Evolutionary conservation across 2,797 vertebrate species (phyloP).

Genomic region (Chromis chromis): DNA sequence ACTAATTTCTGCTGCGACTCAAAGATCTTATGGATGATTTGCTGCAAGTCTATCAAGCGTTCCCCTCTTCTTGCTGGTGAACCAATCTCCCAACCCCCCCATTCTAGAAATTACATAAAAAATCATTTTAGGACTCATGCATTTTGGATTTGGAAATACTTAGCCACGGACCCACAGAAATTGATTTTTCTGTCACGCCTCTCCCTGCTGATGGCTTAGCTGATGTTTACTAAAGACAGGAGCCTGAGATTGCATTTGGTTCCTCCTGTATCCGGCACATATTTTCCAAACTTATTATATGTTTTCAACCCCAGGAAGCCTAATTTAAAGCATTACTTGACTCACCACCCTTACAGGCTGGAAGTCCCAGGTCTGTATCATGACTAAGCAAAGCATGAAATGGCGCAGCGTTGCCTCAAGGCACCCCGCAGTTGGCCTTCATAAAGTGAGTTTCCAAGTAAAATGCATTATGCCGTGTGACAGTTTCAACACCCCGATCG

Average conservation of each 20-base stretch:
- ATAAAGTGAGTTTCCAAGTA: slow-evolving; percentile 65
- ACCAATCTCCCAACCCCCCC: slow-evolving; percentile 6
- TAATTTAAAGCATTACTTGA: slow-evolving; percentile 60
- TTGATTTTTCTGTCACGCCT: slow-evolving; percentile 55
- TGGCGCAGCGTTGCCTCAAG: slow-evolving; percentile 63
- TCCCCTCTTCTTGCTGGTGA: slow-evolving; percentile 13
- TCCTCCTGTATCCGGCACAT: slow-evolving; percentile 25
- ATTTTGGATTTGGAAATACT: slow-evolving; percentile 70
- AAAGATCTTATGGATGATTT: slow-evolving; percentile 53
- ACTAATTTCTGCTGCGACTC: slow-evolving; percentile 54
- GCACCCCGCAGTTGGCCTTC: slow-evolving; percentile 63
- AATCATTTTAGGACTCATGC: slow-evolving; percentile 65
- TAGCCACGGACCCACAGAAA: slow-evolving; percentile 47
- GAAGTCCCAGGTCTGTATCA: slow-evolving; percentile 64
- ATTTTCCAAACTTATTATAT: slow-evolving; percentile 51
- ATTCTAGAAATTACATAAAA: slow-evolving; percentile 55
- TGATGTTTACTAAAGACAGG: slow-evolving; percentile 55
- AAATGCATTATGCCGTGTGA: slow-evolving; percentile 73
- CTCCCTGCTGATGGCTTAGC: slow-evolving; percentile 48
- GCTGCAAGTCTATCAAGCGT: slow-evolving; percentile 51
- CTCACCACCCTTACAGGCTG: slow-evolving; percentile 57
- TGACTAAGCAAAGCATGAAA: slow-evolving; percentile 66
- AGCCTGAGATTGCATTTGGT: slow-evolving; percentile 29
- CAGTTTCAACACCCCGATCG: slow-evolving; percentile 68
- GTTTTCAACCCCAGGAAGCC: slow-evolving; percentile 50